Conservation (phyloP, 2,888 invertebrate species). For the Drosophila rubida region DNA sequence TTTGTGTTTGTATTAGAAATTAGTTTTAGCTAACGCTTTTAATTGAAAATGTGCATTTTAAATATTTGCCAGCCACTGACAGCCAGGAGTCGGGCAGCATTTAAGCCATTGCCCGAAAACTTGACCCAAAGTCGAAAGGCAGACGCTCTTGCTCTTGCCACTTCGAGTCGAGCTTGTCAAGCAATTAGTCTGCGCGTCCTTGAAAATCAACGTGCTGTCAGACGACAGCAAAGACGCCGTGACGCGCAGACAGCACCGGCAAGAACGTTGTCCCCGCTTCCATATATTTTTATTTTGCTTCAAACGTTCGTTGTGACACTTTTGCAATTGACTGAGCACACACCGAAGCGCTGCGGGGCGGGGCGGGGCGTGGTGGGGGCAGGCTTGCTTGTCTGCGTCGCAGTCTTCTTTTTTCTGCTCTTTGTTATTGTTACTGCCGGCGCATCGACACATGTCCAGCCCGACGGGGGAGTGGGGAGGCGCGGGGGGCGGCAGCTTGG, state of each 20-base stretch:
- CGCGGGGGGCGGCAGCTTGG: conserved; percentile 4
- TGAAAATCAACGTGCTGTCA: conserved; percentile 69
- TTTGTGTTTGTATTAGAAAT: conserved; percentile 69
- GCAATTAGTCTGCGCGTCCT: conserved; percentile 70
- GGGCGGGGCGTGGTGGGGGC: not conserved
- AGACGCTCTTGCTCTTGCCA: conserved; percentile 25
- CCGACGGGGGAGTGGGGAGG: conserved; percentile 18
- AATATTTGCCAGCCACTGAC: conserved; percentile 38
- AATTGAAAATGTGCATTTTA: conserved; percentile 58
- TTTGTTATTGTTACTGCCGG: conserved; percentile 14
- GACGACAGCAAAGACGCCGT: conserved; percentile 31
- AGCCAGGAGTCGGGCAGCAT: not conserved
- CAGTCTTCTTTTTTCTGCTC: conserved; percentile 7
- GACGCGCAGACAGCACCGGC: not conserved
- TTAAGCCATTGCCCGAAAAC: conserved; percentile 33
- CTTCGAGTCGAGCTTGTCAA: conserved; percentile 50
- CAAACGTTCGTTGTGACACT: conserved; percentile 75
- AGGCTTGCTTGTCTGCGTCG: conserved; percentile 40
- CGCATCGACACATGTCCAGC: conserved; percentile 60
- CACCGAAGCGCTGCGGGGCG: too few species aligned
- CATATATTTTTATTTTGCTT: conserved; percentile 61
- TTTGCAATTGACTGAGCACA: conserved; percentile 64
- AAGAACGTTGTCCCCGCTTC: conserved; percentile 46
- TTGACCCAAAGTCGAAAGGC: conserved; percentile 59
- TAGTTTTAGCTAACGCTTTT: conserved; percentile 66